Evolutionary conservation across 2,888 invertebrate genomes (phyloP), one percentile per base, ranked within the genome.

Genomic region (Aleiodes leptofemur): DNA sequence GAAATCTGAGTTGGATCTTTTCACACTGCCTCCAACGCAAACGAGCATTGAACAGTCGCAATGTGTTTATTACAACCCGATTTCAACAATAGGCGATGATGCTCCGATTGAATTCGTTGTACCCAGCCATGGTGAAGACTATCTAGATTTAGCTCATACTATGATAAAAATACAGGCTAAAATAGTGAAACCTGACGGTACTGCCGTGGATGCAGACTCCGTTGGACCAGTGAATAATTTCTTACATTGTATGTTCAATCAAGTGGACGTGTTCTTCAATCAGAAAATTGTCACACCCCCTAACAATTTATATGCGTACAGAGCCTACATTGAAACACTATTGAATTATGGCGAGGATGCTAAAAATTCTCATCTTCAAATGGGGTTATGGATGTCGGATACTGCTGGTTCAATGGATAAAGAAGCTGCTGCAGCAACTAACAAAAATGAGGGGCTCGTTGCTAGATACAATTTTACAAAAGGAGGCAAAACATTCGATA

Each of bases 121-220:
- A 29, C 56, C 56, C 4, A 29, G 56, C 16, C 56, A 56, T 56
- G 56, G 56, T 9, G 56, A 56, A 56, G 56, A 56, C 9, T 56
- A 23, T 13, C 11, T 56, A 0, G 56, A 56, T 56, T 29, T 56
- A 23, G 56, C 56, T 2, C 56, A 56, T 8, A 56, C 56, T 0
- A 56, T 56, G 56, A 56, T 56, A 23, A 56, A 23, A 56, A 29
- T 56, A 11, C 56, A 29, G 5, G 56, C 56, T 0, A 56, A 29
- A 56, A 38, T 38, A 38, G 4, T 23, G 2, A 23, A 23, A 23
- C 23, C 23, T 2, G 23, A 23, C 23, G 23, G 23, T 1, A 23
- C 23, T 23, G 23, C 23, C 2, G 23, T 23, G 2, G 23, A 1
- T 2, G 23, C 23, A 23, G 23, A 23, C 23, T 23, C 23, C 23